Conservation (phyloP, 2,888 invertebrate species). For the Idaea straminata region DNA sequence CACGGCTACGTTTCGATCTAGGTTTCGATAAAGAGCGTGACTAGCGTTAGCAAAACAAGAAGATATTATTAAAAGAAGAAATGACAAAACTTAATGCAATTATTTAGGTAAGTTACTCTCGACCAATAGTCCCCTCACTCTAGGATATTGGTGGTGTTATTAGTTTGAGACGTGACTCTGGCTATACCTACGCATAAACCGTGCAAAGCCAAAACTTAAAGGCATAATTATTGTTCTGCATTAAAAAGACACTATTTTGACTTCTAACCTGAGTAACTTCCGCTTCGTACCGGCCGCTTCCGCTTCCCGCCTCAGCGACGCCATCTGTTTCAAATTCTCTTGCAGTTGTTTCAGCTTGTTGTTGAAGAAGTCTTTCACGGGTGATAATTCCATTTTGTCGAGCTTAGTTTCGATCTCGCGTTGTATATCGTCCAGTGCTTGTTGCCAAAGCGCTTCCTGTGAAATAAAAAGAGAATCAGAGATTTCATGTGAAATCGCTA, state of each 20-base stretch:
- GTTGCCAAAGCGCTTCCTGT: constrained; percentile 83
- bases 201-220: no score
- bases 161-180: no score
- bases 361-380: constrained; percentile 83
- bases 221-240: no score
- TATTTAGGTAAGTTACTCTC: no score
- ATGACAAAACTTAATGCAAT: no score
- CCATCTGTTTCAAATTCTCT: constrained; percentile 81
- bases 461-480: constrained; percentile 2
- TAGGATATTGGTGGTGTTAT: no score
- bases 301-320: constrained; percentile 79
- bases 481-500: background rate
- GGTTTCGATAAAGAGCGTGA: no score
- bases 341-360: constrained; percentile 81
- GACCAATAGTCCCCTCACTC: no score
- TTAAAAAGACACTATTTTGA: background rate
- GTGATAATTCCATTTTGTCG: constrained; percentile 83
- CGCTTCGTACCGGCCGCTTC: constrained; percentile 87
- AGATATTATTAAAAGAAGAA: no score
- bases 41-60: no score
- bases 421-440: constrained; percentile 84
- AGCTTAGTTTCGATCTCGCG: constrained; percentile 83
- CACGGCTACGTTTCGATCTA: no score
- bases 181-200: no score
- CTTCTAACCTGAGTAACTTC: constrained; percentile 78